phyloP scores from a whole-genome alignment of 2,888 invertebrate species.

The Noctua janthe region DNA sequence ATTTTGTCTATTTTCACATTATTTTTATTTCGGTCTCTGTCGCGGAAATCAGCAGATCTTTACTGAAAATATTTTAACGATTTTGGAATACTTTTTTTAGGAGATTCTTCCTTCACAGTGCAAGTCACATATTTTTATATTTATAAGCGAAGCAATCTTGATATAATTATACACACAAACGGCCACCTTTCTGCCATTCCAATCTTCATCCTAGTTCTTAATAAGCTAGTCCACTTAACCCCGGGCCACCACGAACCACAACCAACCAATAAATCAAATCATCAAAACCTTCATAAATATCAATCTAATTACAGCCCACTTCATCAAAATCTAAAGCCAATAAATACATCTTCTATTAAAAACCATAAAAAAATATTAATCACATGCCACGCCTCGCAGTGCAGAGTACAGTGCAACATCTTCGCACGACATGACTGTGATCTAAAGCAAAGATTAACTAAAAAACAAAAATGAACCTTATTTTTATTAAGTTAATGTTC shows the following conservation, averaged over 20 bases:
- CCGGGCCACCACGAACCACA: background rate
- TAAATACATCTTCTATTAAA: constrained; percentile 33
- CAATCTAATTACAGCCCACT: constrained; percentile 43
- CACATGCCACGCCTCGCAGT: constrained; percentile 52
- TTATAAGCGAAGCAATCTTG: too few species aligned
- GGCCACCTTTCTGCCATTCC: background rate
- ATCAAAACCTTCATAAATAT: constrained; percentile 38
- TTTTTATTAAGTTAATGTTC: rapidly evolving
- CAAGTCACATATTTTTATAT: too few species aligned
- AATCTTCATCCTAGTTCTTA: background rate
- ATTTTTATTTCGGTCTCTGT: too few species aligned
- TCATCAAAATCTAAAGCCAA: constrained; percentile 6
- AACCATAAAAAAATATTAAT: constrained; percentile 38
- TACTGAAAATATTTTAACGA: too few species aligned
- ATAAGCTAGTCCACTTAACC: constrained; percentile 12
- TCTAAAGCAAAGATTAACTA: background rate
- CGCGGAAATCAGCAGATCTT: too few species aligned
- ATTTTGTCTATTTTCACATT: too few species aligned
- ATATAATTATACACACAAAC: too few species aligned
- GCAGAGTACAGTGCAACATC: constrained; percentile 59
- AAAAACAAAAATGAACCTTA: background rate
- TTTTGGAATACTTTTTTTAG: too few species aligned
- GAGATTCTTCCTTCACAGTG: too few species aligned
- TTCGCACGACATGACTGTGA: constrained; percentile 68
- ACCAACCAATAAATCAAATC: constrained; percentile 3